Evolutionary conservation across 2,888 invertebrate genomes (phyloP), one percentile per base, ranked within the genome.

Genomic region (Bimastos eiseni): DNA sequence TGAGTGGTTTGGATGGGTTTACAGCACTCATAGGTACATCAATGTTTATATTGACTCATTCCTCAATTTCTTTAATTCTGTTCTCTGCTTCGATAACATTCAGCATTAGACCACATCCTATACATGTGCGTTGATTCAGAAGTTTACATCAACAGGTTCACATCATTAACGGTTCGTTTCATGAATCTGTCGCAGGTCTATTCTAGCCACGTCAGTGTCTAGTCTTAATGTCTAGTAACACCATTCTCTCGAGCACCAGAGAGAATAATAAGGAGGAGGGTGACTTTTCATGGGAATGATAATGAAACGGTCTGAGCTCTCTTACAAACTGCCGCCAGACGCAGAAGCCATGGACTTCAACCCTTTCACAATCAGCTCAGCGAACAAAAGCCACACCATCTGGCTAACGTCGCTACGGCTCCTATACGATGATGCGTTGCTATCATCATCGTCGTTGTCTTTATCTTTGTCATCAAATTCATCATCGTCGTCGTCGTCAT

Each of bases 361-460:
- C 70, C 70, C 70, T n/a, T 70, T 30, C 70, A 70, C 70, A 70
- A 70, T 70, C 30, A 70, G 30, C 70, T n/a, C 30, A 30, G n/a
- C 70, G 70, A 70, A 70, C 70, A 70, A 70, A 70, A 70, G 70
- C 3, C 70, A 11, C 70, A 30, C 11, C 70, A 70, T 70, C 70
- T 70, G 70, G 70, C 70, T 70, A 70, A n/a, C 70, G 70, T 70
- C 70, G n/a, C 70, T n/a, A 6, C 70, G 24, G 19, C 21, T 11
- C 11, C 13, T 70, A 11, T 70, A 11, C 70, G n/a, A 8, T 30
- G 8, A n/a, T 70, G 19, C 89, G 41, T 90, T 90, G 83, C 90
- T 90, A 90, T 90, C 91, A 89, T 0, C 90, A 88, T 90, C 89
- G 34, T 83, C 83, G 55, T 90, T 89, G 90, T 90, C 83, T 49